These are phyloP conservation scores for Deroplatys truncata DNA, from an alignment of 2,888 invertebrate genomes.

Conservation along the genomic window DNA sequence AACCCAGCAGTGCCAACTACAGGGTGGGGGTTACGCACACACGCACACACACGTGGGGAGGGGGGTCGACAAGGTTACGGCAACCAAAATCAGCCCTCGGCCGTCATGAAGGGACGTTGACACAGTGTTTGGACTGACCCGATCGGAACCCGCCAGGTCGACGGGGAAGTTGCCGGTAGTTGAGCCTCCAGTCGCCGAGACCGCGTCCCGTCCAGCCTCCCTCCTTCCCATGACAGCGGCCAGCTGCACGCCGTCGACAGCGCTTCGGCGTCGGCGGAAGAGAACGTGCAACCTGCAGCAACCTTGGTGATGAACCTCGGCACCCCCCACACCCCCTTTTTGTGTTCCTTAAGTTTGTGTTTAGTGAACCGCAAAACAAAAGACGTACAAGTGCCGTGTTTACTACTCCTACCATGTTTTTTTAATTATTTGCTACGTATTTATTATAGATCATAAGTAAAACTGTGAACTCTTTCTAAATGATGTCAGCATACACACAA, in stretches of 20 bases:
- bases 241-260: slow-evolving; percentile 47
- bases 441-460: background rate
- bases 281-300: slow-evolving; percentile 34
- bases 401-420: background rate
- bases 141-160: background rate
- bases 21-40: background rate
- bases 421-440: background rate
- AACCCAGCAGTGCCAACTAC: background rate
- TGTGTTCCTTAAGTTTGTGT: background rate
- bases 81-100: no score
- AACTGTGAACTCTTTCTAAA: background rate
- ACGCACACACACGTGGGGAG: background rate
- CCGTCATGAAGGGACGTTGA: background rate
- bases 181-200: background rate
- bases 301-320: background rate
- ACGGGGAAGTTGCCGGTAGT: background rate
- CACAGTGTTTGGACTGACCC: background rate
- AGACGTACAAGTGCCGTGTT: background rate
- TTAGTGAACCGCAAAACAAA: background rate
- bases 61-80: no score
- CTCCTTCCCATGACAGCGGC: background rate
- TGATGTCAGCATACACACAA: slow-evolving; percentile 81
- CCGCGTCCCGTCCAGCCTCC: background rate
- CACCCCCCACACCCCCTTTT: no score
- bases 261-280: slow-evolving; percentile 47